Base-by-base conservation (phyloP, 2,113 vertebrate species). In the Pavo muticus region DNA sequence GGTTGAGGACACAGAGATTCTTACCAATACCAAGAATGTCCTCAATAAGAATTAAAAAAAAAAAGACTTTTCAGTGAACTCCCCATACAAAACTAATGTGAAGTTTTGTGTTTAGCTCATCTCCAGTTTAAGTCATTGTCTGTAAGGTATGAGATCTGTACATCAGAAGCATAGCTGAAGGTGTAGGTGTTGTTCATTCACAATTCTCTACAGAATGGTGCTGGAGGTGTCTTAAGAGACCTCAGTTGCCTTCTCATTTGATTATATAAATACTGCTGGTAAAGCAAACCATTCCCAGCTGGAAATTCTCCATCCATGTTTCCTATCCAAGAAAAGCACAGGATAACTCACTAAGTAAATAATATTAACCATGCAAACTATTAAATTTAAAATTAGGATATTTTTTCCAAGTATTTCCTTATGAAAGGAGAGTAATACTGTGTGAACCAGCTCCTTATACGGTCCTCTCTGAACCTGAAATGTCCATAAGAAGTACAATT, bases 81-180 rank as follows among this genome's bases (percentile, higher is more conserved):
- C 59, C 14, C 45, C 78, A 6, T 4, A n/a, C 13, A 23, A 4
- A 75, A 40, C 40, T 14, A 23, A 17, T 25, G 54, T 20, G 14
- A 39, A 21, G 4, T n/a, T 74, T 47, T 14, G 2, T 10, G 15
- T 75, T 65, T 72, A n/a, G 44, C 18, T 91, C 40, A 12, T 59
- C 56, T 84, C 30, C 15, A 42, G 9, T 30, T 70, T 8, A 21
- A 10, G 9, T n/a, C 79, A 37, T 24, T 47, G 48, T 40, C 1
- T 5, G 14, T 10, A 12, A 82, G 6, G 3, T 42, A 42, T 23
- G 30, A 73, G 42, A 39, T 89, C 72, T 68, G 3, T 44, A 35
- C 6, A n/a, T 60, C 0, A 0, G 24, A 29, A 50, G 5, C 2
- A 0, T 8, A 15, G 6, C 60, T 70, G 48, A 37, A 79, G 44